These are phyloP conservation scores for Drosophila neonasuta DNA, from an alignment of 2,888 invertebrate species.

Conservation along the genomic window DNA sequence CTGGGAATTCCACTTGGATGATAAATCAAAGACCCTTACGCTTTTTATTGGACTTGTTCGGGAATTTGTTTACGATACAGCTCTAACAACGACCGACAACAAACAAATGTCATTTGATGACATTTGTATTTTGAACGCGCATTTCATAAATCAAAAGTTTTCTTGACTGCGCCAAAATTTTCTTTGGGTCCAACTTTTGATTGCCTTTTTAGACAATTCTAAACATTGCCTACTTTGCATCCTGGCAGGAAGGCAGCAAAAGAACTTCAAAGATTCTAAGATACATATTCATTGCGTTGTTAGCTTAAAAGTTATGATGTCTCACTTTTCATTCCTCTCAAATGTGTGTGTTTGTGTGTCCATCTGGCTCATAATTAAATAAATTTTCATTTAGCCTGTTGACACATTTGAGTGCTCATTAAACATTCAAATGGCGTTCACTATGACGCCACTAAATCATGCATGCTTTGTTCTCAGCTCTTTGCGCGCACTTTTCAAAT, in stretches of 20 bases:
- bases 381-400: slow-evolving; percentile 71
- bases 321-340: slow-evolving; percentile 44
- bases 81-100: slow-evolving; percentile 28
- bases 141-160: slow-evolving; percentile 75
- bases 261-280: slow-evolving; percentile 43
- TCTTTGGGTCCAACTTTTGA: slow-evolving; percentile 61
- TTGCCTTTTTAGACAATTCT: slow-evolving; percentile 61
- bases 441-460: slow-evolving; percentile 62
- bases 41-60: slow-evolving; percentile 73
- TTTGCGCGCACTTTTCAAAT: slow-evolving; percentile 61
- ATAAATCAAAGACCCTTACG: slow-evolving; percentile 71
- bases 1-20: slow-evolving; percentile 52
- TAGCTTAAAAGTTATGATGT: slow-evolving; percentile 47
- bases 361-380: slow-evolving; percentile 67
- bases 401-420: slow-evolving; percentile 76
- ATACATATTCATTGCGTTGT: slow-evolving; percentile 24
- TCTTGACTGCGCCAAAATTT: slow-evolving; percentile 28
- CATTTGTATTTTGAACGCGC: slow-evolving; percentile 69
- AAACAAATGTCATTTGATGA: slow-evolving; percentile 67
- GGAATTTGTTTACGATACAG: slow-evolving; percentile 61
- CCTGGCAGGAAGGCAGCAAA: slow-evolving; percentile 8
- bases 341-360: slow-evolving; percentile 1
- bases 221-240: slow-evolving; percentile 31
- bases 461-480: slow-evolving; percentile 52
- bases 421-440: slow-evolving; percentile 66